Evolutionary conservation across 2,888 invertebrate genomes (phyloP).

Genomic region (Caenorhabditis sulstoni): DNA sequence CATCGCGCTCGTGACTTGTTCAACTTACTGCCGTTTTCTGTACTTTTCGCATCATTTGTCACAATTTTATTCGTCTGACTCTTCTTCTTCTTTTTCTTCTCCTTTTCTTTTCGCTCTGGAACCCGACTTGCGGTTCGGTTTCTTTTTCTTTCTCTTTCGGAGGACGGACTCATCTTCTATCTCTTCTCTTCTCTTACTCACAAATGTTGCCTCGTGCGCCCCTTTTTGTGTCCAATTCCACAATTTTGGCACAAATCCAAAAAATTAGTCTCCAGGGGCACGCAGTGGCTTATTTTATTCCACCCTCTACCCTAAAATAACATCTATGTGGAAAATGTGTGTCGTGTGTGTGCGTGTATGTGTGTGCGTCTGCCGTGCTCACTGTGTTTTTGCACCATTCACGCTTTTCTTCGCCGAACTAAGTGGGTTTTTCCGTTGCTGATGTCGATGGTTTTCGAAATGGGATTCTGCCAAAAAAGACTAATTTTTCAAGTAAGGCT

Average conservation of each 20-base stretch:
- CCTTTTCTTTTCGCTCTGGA: constrained; percentile 4
- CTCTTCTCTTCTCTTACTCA: constrained; percentile 18
- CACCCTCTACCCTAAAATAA: constrained; percentile 54
- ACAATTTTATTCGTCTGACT: constrained; percentile 37
- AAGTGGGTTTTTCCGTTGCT: background rate
- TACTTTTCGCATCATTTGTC: constrained; percentile 47
- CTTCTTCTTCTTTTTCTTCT: background rate
- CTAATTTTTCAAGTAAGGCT: constrained; percentile 4
- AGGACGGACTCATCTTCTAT: constrained; percentile 1
- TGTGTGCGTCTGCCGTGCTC: background rate
- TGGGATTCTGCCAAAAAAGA: background rate
- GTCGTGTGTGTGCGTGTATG: constrained; percentile 22
- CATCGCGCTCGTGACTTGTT: background rate
- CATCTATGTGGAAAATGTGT: constrained; percentile 34
- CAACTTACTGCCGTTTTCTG: background rate
- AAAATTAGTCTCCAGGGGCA: constrained; percentile 59
- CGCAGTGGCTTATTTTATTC: constrained; percentile 52
- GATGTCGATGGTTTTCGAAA: background rate
- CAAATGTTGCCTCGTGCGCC: constrained; percentile 40
- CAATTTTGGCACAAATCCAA: constrained; percentile 56
- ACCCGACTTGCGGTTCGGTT: constrained; percentile 30
- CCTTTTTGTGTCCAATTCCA: constrained; percentile 40
- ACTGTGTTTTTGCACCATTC: no score
- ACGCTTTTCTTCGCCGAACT: no score
- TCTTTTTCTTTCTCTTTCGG: constrained; percentile 3